Conservation (phyloP, 64 coral and sea anemone species). For the Cladopsammia gracilis region DNA sequence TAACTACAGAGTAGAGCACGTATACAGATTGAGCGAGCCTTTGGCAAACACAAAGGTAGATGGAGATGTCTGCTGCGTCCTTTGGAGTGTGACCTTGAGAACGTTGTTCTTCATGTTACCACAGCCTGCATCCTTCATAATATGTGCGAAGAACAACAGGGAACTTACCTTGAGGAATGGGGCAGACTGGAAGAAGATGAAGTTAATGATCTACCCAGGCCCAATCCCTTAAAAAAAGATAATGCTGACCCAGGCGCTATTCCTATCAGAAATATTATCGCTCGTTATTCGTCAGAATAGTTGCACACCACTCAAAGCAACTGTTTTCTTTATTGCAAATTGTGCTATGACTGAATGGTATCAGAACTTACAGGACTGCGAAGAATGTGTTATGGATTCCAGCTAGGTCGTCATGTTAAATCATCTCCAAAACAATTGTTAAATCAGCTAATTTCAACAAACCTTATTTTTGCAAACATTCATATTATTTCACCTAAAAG, state of each 20-base stretch:
- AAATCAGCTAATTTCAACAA: no score
- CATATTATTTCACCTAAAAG: no score
- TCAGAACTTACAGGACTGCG: no score
- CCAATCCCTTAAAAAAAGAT: neutral
- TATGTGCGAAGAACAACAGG: slow-evolving; percentile 37
- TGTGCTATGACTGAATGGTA: no score
- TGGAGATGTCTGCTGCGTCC: slow-evolving; percentile 50
- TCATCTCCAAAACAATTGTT: no score
- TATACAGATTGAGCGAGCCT: slow-evolving; percentile 61
- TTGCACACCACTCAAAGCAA: no score
- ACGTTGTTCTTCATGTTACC: slow-evolving; percentile 31
- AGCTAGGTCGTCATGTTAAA: no score
- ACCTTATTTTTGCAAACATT: no score
- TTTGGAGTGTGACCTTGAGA: slow-evolving; percentile 47
- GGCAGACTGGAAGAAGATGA: slow-evolving; percentile 21
- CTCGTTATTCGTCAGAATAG: neutral
- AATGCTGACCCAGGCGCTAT: neutral
- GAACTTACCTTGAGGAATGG: slow-evolving; percentile 27
- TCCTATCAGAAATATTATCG: neutral
- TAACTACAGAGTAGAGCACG: slow-evolving; percentile 41
- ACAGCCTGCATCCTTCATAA: slow-evolving; percentile 50
- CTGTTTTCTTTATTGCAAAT: no score
- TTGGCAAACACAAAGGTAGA: slow-evolving; percentile 47
- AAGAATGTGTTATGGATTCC: no score
- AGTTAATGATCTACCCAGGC: slow-evolving; percentile 43